A percentile compares a stretch with the other conserved stretches of the same genome.
Conservation (phyloP, 2,888 invertebrate genomes). For the Myathropa florea region DNA sequence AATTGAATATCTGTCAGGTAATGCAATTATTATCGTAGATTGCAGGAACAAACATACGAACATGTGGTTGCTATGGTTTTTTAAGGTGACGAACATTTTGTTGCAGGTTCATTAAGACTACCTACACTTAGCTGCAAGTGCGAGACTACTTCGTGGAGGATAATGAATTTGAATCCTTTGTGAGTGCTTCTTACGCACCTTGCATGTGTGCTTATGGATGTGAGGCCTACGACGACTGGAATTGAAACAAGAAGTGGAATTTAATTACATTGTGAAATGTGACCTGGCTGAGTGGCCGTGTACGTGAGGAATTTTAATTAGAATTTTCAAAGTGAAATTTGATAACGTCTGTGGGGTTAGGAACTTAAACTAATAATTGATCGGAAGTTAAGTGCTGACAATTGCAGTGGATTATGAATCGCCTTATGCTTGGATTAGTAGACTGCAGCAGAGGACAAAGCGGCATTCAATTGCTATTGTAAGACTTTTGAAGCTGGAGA, state of each 20-base stretch:
- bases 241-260: constrained; percentile 9
- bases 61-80: background rate
- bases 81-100: constrained; percentile 5
- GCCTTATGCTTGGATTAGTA: background rate
- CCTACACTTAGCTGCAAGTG: constrained; percentile 20
- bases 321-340: constrained; percentile 18
- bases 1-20: constrained; percentile 51
- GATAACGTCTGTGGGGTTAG: background rate
- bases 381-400: background rate
- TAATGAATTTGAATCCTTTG: constrained; percentile 38
- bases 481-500: too few relatives aligned
- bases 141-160: constrained; percentile 19
- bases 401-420: background rate
- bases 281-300: background rate
- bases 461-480: background rate
- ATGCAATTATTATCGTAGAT: constrained; percentile 50
- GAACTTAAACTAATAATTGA: background rate
- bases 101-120: constrained; percentile 49
- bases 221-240: background rate
- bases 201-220: background rate
- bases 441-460: background rate
- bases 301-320: constrained; percentile 22
- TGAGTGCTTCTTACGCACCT: background rate
- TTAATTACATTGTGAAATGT: constrained; percentile 31
- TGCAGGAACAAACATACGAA: background rate